Evolutionary conservation across 2,888 invertebrate genomes (phyloP), one percentile per base, ranked within the genome.

Genomic region (Macrosoma leucophasiata): DNA sequence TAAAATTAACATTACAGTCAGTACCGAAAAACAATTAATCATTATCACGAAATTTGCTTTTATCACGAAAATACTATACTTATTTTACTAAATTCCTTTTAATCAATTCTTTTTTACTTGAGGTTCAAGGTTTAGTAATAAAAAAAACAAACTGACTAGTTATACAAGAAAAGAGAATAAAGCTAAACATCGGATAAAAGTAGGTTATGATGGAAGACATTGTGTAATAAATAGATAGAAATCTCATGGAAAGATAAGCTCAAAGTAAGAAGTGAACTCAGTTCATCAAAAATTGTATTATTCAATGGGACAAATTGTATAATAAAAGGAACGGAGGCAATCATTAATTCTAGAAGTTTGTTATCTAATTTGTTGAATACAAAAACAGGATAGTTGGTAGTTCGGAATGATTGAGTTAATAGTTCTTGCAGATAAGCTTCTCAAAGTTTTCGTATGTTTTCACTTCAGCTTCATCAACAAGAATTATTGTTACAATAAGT

Each of bases 31-130:
- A 77, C 74, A 76, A 74, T 72, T 68, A 73, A 67, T 68, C 60
- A 65, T 77, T 81, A 84, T 82, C 81, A 82, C 82, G 78, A 76
- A 78, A 72, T 76, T 77, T 75, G 69, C 64, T 63, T 74, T 74
- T 82, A 84, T 84, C 82, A 82, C 82, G 73, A 77, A 78, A 79
- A 77, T 69, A 72, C 74, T 79, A 78, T 75, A 57, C 73, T 77
- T 78, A 76, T 34, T 58, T 67, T 75, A 76, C 73, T 77, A 76
- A 82, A 84, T 81, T 84, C 81, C 76, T 62, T 74, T 73, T 69
- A 73, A 63, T 81, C 71, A 77, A 78, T 77, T 50, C 41, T 34
- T 37, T 34, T 36, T 28, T 26, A 36, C 19, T 11, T 56, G 46
- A 25, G 21, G 35, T 55, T 52, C 48, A 55, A 59, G 24, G 18